Conservation (phyloP, 2,888 invertebrate species). For the Acanthacorydalis orientalis region DNA sequence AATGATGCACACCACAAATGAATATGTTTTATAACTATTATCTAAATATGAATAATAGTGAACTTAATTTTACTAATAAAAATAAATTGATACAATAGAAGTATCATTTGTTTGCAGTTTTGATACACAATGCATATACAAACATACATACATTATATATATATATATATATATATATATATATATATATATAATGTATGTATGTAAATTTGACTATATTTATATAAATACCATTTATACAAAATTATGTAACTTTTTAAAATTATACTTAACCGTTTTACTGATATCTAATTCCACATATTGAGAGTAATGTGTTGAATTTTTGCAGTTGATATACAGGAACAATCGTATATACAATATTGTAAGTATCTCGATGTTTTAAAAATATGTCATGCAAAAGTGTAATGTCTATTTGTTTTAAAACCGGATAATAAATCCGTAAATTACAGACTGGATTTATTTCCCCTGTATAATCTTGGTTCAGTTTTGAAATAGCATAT, state of each 20-base stretch:
- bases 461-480: conserved; percentile 32
- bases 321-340: conserved; percentile 68
- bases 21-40: no score
- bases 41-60: no score
- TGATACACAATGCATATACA: no score
- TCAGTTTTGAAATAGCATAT: conserved; percentile 31
- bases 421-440: conserved; percentile 61
- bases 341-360: conserved; percentile 54
- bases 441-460: conserved; percentile 48
- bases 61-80: no score
- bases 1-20: no score
- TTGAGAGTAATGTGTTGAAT: conserved; percentile 65
- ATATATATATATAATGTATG: not conserved
- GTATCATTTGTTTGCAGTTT: no score
- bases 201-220: not conserved
- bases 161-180: no score
- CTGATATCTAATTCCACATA: conserved; percentile 65
- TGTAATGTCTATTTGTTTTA: conserved; percentile 30
- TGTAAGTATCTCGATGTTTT: conserved; percentile 32
- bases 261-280: conserved; percentile 17
- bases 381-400: conserved; percentile 26
- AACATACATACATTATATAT: no score
- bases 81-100: no score
- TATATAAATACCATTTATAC: not conserved
- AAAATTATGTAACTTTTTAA: not conserved